These are phyloP conservation scores for Pachliopta kotzebuea DNA, from an alignment of 2,888 invertebrate genomes.

Conservation along the genomic window DNA sequence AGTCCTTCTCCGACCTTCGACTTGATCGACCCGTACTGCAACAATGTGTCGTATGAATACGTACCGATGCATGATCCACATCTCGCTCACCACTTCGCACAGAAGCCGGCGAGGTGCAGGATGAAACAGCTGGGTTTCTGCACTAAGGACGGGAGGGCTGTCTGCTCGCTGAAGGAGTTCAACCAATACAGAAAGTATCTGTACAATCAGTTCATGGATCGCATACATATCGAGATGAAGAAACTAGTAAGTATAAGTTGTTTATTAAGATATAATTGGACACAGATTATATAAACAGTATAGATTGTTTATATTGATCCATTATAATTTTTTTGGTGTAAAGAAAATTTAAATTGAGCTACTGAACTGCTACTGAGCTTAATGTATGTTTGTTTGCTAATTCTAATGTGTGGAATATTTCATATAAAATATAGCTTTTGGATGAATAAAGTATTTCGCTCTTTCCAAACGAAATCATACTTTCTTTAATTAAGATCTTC, in stretches of 20 bases:
- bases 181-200: conserved; percentile 83
- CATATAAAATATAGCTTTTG: no score
- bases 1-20: conserved; percentile 61
- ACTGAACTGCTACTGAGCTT: no score
- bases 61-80: conserved; percentile 82
- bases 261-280: not conserved
- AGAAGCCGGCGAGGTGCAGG: conserved; percentile 57
- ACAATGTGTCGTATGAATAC: conserved; percentile 75
- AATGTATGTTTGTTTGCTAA: no score
- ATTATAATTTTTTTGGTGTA: not conserved
- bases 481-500: not conserved
- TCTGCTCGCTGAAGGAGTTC: conserved; percentile 83
- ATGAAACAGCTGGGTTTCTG: conserved; percentile 78
- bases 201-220: conserved; percentile 77
- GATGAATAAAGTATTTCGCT: no score
- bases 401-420: no score
- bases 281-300: no score
- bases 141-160: conserved; percentile 80
- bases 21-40: conserved; percentile 69
- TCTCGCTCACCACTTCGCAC: conserved; percentile 74
- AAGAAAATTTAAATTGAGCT: not conserved
- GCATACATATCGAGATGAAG: conserved; percentile 69
- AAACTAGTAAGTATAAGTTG: conserved; percentile 49
- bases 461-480: no score
- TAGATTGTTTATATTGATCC: no score